These are phyloP conservation scores for Porites rus DNA, from an alignment of 92 coral and sea anemone species.

Conservation along the genomic window DNA sequence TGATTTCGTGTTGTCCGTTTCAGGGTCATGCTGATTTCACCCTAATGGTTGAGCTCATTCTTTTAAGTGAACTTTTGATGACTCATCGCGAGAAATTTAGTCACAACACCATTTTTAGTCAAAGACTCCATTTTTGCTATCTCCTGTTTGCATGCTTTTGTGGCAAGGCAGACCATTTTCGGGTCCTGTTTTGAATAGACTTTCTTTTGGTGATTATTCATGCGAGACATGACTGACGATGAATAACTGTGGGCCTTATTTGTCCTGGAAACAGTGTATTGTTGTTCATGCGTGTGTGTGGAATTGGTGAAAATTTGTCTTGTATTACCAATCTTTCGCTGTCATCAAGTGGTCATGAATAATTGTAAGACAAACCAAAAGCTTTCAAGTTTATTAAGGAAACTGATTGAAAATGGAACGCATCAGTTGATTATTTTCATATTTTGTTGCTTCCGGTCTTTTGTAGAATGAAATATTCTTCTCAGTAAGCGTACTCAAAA, in stretches of 20 bases:
- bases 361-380: not conserved
- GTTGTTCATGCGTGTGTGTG: slow-evolving; percentile 18
- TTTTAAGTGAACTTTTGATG: slow-evolving; percentile 1
- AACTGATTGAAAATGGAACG: not conserved
- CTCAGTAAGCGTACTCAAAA: not conserved
- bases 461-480: not conserved
- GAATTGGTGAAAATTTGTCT: slow-evolving; percentile 1
- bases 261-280: slow-evolving; percentile 7
- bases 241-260: slow-evolving; percentile 7
- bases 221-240: slow-evolving; percentile 26
- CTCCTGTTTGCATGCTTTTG: not conserved
- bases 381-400: not conserved
- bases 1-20: slow-evolving; percentile 31
- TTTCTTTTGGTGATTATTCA: slow-evolving; percentile 31
- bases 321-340: slow-evolving; percentile 3
- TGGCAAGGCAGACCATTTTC: slow-evolving; percentile 26
- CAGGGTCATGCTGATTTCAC: slow-evolving; percentile 33
- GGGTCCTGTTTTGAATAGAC: not conserved
- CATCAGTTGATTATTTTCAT: not conserved
- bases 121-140: slow-evolving; percentile 3
- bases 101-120: slow-evolving; percentile 15
- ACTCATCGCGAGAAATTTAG: not conserved
- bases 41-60: slow-evolving; percentile 11
- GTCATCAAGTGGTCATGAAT: not conserved
- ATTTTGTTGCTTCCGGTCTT: not conserved